Base-by-base conservation (phyloP, 2,113 vertebrate species). In the Scolopax mira region DNA sequence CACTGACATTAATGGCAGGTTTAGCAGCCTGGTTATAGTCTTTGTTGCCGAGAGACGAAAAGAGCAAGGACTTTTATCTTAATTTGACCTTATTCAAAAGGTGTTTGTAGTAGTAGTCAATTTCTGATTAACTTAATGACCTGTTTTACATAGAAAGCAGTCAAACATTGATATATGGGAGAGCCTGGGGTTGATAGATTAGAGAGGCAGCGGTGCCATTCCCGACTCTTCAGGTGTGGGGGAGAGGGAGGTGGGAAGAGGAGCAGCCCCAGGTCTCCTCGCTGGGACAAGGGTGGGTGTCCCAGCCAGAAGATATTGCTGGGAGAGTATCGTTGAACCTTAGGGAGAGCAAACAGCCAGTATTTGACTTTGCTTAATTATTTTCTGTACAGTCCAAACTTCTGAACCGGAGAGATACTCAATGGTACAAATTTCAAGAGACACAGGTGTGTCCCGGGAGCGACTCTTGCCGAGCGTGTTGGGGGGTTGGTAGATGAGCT, bases 71-170 rank as follows among this genome's bases (percentile, higher is more conserved):
- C 95, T 97, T 97, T 97, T 97, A 95, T 98, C 97, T 97, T 97
- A 97, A 97, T 97, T 97, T 97, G 97, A 98, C 98, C 97, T 97
- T 97, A 95, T 97, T 98, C 96, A 97, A 97, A 97, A 97, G 95
- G 96, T 97, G 94, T 98, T 98, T 98, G 94, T 96, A 93, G 92
- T 92, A 80, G 96, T 94, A 94, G 88, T 97, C 97, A 97, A 97
- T 96, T 98, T 96, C 77, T 97, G 97, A 97, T 98, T 97, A 98
- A 96, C 86, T 92, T 98, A 98, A 97, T 97, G 95, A 96, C 92
- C 93, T 98, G 97, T 96, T 98, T 97, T 97, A 96, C 94, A 93
- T 97, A 93, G 85, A 91, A 96, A 95, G 95, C 92, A 94, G 95
- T 97, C 96, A 97, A 97, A 98, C 98, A 97, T 85, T 98, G 96